phyloP scores from a whole-genome alignment of 2,113 vertebrate species.

The Bothrops jararaca region DNA sequence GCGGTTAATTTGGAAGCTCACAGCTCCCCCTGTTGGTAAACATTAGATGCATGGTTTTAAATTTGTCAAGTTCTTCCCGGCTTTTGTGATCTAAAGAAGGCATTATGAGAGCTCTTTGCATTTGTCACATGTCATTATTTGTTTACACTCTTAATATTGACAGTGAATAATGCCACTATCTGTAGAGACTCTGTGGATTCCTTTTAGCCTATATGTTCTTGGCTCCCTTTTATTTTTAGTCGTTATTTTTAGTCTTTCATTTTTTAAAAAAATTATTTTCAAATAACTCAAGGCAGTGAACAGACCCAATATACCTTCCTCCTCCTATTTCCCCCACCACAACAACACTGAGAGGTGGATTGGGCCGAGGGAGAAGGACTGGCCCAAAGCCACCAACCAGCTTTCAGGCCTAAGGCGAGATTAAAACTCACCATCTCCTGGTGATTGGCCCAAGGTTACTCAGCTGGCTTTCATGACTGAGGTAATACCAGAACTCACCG shows the following conservation, averaged over 20 bases:
- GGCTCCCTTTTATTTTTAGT: not conserved
- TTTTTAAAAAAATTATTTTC: not conserved
- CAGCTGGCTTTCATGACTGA: too few species aligned
- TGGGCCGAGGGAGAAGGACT: not conserved
- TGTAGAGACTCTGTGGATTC: not conserved
- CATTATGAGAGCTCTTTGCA: not conserved
- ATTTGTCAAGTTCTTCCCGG: not conserved
- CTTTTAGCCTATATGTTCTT: not conserved
- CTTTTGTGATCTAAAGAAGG: not conserved
- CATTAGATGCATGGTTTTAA: not conserved
- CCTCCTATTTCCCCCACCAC: too few species aligned
- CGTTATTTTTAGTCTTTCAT: not conserved
- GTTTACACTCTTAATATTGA: not conserved
- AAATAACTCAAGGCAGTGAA: not conserved
- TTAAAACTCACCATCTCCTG: too few species aligned
- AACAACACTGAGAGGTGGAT: not conserved
- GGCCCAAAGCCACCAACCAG: not conserved
- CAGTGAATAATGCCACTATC: not conserved
- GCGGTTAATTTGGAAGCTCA: not conserved
- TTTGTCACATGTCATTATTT: not conserved
- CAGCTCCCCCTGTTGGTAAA: slow-evolving; percentile 37
- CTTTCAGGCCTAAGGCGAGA: too few species aligned
- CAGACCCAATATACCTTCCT: not conserved
- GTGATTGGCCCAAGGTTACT: too few species aligned
- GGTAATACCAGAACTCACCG: too few species aligned